Evolutionary conservation across 1,140 invertebrate genomes (phyloP).

Genomic region (Aradophagus sp.): DNA sequence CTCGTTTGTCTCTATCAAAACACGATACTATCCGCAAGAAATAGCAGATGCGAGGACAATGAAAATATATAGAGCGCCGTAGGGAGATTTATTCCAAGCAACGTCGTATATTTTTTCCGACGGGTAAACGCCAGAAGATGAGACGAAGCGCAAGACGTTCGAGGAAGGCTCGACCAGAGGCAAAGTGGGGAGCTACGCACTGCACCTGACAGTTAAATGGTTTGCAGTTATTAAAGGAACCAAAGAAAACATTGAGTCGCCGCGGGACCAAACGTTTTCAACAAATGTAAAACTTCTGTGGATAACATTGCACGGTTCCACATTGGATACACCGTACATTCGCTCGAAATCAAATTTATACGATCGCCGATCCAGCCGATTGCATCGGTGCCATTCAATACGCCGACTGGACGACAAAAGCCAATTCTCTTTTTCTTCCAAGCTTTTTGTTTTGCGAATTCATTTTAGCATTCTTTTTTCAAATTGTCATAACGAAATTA

Average conservation of each 20-base stretch:
- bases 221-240: slow-evolving; percentile 37
- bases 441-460: too few relatives aligned
- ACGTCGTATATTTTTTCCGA: slow-evolving; percentile 44
- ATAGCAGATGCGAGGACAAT: slow-evolving; percentile 57
- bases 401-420: too few relatives aligned
- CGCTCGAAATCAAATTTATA: too few relatives aligned
- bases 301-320: slow-evolving; percentile 14
- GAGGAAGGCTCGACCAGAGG: slow-evolving; percentile 44
- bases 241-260: slow-evolving; percentile 45
- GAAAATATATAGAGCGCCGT: slow-evolving; percentile 54
- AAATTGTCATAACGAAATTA: slow-evolving; percentile 25
- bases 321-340: too few relatives aligned
- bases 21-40: slow-evolving; percentile 52
- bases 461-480: too few relatives aligned
- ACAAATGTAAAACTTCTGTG: slow-evolving; percentile 35
- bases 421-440: too few relatives aligned
- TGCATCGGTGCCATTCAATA: too few relatives aligned
- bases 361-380: too few relatives aligned
- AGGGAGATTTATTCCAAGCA: slow-evolving; percentile 52
- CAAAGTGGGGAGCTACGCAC: slow-evolving; percentile 26
- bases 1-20: slow-evolving; percentile 59
- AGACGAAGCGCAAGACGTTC: slow-evolving; percentile 46
- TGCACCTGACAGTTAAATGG: slow-evolving; percentile 58
- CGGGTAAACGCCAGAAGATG: slow-evolving; percentile 52
- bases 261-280: slow-evolving; percentile 34